phyloP scores from a whole-genome alignment of 1,140 invertebrate species.

The Paracyclopina nana region DNA sequence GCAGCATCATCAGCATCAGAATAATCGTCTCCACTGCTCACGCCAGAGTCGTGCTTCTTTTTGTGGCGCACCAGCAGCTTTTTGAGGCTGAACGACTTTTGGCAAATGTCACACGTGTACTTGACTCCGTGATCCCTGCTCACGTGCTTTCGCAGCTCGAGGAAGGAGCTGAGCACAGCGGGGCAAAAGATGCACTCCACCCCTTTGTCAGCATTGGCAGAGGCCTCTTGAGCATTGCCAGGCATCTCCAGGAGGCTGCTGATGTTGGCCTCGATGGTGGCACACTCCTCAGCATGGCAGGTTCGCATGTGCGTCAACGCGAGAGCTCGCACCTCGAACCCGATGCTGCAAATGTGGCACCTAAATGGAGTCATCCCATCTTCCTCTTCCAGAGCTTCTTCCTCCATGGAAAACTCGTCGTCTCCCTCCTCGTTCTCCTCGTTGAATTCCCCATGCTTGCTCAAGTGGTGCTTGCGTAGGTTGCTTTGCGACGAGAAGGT shows the following conservation, averaged over 20 bases:
- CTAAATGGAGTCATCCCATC: too few species aligned
- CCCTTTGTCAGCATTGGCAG: background rate
- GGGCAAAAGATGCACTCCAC: background rate
- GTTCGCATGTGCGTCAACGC: slow-evolving; percentile 60
- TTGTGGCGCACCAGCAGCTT: slow-evolving; percentile 77
- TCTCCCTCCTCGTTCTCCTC: slow-evolving; percentile 24
- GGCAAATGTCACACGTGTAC: slow-evolving; percentile 39
- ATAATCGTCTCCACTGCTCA: background rate
- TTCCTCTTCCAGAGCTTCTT: too few species aligned
- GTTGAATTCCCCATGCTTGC: slow-evolving; percentile 37
- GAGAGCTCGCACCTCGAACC: slow-evolving; percentile 51
- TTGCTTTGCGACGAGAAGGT: slow-evolving; percentile 62
- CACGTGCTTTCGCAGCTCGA: slow-evolving; percentile 71
- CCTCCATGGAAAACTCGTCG: too few species aligned
- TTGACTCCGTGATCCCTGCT: slow-evolving; percentile 62
- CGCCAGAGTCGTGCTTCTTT: slow-evolving; percentile 43
- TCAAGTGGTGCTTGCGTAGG: slow-evolving; percentile 49
- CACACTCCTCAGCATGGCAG: slow-evolving; percentile 38
- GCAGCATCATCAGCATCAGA: background rate
- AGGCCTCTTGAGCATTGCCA: background rate
- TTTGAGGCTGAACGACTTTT: slow-evolving; percentile 62
- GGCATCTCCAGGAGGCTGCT: too few species aligned
- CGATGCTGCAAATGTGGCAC: slow-evolving; percentile 73
- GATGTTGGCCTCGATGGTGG: slow-evolving; percentile 19
- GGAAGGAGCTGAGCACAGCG: background rate